phyloP scores from a whole-genome alignment of 2,888 invertebrate genomes.

The Koerneria pararmatus region DNA sequence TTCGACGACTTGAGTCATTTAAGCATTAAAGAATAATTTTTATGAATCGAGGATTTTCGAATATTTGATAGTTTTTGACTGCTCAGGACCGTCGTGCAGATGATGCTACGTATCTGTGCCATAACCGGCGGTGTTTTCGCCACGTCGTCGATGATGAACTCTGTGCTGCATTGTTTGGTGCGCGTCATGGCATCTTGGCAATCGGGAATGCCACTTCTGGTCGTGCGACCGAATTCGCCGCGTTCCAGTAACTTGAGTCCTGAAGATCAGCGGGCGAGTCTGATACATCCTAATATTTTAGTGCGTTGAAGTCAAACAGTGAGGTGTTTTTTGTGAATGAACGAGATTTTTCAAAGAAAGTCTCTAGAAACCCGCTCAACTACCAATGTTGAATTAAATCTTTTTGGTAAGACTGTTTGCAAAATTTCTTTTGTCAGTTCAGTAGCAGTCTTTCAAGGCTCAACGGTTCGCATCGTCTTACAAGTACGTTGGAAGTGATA shows the following conservation, averaged over 20 bases:
- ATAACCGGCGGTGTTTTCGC: conserved; percentile 88
- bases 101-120: conserved; percentile 81
- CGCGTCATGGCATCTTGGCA: too few species aligned
- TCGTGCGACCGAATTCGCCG: background rate
- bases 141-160: conserved; percentile 69
- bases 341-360: too few species aligned
- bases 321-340: conserved; percentile 9
- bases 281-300: conserved; percentile 29
- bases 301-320: conserved; percentile 28
- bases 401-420: too few species aligned
- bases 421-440: too few species aligned
- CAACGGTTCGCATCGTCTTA: too few species aligned
- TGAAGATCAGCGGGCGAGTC: conserved; percentile 19
- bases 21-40: background rate
- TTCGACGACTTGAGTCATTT: background rate
- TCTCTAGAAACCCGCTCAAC: too few species aligned
- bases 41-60: background rate
- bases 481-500: too few species aligned
- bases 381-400: too few species aligned
- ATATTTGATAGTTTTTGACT: background rate
- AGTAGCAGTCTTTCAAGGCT: too few species aligned
- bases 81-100: conserved; percentile 66
- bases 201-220: too few species aligned
- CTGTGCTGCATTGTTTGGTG: conserved; percentile 31
- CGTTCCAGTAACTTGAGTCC: conserved; percentile 1